These are phyloP conservation scores for Cremastinae sp. DNA, from an alignment of 2,888 invertebrate genomes.

Conservation along the genomic window DNA sequence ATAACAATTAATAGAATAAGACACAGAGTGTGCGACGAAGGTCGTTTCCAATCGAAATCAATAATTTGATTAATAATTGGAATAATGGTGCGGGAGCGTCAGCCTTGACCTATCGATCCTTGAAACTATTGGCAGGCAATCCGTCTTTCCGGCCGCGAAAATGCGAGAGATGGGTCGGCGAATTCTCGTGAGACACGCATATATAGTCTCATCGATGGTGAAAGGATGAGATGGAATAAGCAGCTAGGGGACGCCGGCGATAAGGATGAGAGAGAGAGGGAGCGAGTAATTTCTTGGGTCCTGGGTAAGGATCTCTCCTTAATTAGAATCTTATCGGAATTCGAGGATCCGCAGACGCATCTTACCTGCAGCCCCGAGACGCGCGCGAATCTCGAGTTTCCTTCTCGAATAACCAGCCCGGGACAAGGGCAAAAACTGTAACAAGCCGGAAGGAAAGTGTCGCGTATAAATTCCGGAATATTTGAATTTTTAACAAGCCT, in stretches of 20 bases:
- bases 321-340: slow-evolving; percentile 76
- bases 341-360: slow-evolving; percentile 64
- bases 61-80: slow-evolving; percentile 4
- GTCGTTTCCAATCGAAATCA: background rate
- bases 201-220: slow-evolving; percentile 43
- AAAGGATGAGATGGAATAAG: slow-evolving; percentile 18
- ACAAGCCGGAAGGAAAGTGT: background rate
- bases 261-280: slow-evolving; percentile 34
- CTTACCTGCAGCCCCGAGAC: slow-evolving; percentile 35
- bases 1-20: too few relatives aligned
- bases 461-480: slow-evolving; percentile 20
- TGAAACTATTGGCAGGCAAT: slow-evolving; percentile 31
- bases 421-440: background rate
- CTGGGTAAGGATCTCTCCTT: slow-evolving; percentile 66
- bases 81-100: background rate
- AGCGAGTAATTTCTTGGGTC: slow-evolving; percentile 44
- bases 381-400: slow-evolving; percentile 11
- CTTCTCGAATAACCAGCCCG: slow-evolving; percentile 22
- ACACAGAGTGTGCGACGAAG: background rate
- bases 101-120: slow-evolving; percentile 28
- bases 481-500: slow-evolving; percentile 16
- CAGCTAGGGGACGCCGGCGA: slow-evolving; percentile 6
- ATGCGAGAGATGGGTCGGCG: slow-evolving; percentile 6
- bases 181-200: slow-evolving; percentile 38
- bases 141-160: slow-evolving; percentile 1